Evolutionary conservation across 2,113 vertebrate genomes (phyloP), one percentile per base, ranked within the genome.

Genomic region (Catagonus wagneri): DNA sequence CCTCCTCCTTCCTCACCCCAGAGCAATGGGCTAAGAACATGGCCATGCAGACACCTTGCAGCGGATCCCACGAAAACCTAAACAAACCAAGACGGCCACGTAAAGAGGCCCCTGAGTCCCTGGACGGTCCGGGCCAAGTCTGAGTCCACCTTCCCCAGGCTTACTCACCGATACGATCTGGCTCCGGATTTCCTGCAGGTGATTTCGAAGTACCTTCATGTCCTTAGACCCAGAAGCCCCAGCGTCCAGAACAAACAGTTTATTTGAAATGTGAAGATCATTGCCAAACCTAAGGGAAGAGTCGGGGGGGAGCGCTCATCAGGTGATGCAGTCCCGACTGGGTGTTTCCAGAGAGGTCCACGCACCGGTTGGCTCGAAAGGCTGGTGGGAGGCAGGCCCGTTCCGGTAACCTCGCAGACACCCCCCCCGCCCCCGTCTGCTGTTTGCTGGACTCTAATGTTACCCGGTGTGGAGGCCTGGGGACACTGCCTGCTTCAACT

Each of bases 191-290:
- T 99, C 99, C 91, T 99, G 99, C 76, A 99, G 98, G 95, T 99
- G 99, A 97, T 98, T 99, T 97, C 99, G 98, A 71, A 99, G 99
- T 29, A 99, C 98, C 98, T 99, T 99, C 97, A 99, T 98, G 97
- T 99, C 99, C 98, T 99, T 99, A 10, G 99, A 99, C 84, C 99
- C 99, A 29, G 99, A 99, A 66, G 99, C 99, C 68, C 99, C 99
- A 1, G 99, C 98, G 95, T 99, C 99, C 98, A 99, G 98, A 72
- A 99, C 99, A 98, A 99, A 99, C 87, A 99, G 97, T 96, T 99
- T 99, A 63, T 99, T 99, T 80, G 99, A 99, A 98, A 99, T 98
- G 80, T 99, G 98, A 89, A 99, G 98, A 97, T 99, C 99, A 44
- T 99, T 99, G 36, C 99, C 99, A 98, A 99, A 99, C 98, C 99